A percentile compares a stretch with the other conserved stretches of the same genome.
These are phyloP conservation scores for Columbina picui DNA, from an alignment of 2,113 vertebrate species.

Conservation along the genomic window DNA sequence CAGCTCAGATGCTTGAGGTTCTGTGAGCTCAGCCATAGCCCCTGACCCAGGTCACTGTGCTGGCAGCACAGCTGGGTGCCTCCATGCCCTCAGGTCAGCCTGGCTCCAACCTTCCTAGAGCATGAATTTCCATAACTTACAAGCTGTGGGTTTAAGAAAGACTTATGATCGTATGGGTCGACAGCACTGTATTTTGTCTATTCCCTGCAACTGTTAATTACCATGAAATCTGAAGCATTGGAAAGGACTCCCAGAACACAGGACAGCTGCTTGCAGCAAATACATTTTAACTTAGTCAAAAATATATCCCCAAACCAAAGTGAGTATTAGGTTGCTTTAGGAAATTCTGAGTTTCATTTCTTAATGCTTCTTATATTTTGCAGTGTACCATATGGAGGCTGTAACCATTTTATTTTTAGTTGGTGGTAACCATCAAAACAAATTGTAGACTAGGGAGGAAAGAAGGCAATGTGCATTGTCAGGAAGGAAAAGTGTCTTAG, in stretches of 20 bases:
- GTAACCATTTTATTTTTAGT: neutral
- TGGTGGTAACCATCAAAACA: neutral
- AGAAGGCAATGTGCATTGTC: neutral
- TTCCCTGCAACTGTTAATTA: slow-evolving; percentile 18
- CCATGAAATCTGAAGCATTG: slow-evolving; percentile 15
- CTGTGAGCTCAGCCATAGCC: neutral
- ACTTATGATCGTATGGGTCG: neutral
- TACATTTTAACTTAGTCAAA: neutral
- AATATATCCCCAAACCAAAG: neutral
- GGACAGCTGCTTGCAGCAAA: neutral
- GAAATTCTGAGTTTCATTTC: neutral
- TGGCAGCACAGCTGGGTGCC: slow-evolving; percentile 41
- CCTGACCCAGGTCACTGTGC: slow-evolving; percentile 11
- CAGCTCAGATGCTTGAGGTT: neutral
- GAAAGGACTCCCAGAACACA: neutral
- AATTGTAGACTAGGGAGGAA: neutral
- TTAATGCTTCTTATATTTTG: neutral
- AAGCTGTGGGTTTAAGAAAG: neutral
- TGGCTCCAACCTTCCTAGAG: slow-evolving; percentile 1
- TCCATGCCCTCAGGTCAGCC: slow-evolving; percentile 56
- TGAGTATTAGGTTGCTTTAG: neutral
- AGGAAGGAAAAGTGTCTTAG: neutral
- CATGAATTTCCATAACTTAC: slow-evolving; percentile 19
- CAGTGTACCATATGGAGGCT: neutral
- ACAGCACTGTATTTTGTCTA: neutral